Evolutionary conservation across 2,888 invertebrate genomes (phyloP), one percentile per base, ranked within the genome.

Genomic region (Tetragnatha montana): DNA sequence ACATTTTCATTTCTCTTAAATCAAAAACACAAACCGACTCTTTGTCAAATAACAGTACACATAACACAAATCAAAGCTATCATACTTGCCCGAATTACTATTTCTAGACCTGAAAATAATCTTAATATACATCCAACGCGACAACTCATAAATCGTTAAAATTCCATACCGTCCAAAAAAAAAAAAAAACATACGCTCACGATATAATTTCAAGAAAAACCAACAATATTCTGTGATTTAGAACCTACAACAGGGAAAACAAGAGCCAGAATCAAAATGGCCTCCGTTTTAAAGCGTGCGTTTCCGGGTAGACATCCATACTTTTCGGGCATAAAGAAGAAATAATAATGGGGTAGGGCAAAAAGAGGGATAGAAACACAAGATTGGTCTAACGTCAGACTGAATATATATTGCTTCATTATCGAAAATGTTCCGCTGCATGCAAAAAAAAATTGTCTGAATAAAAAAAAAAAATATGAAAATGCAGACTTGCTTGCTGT

Each of bases 361-460:
- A 60, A 60, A 60, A 60, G n/a, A 60, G 76, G n/a, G 19, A 49
- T 14, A 51, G 73, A 82, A 74, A 73, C 51, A 73, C 74, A 22
- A 73, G 51, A 71, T 73, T 82, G 82, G 82, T 73, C 82, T 82
- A 82, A 82, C 85, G 76, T 85, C 85, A 81, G 51, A 81, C 89
- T 81, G 89, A 85, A 89, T 89, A 89, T 89, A 89, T 89, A 89
- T 89, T 89, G 89, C 89, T 89, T 89, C 89, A 89, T 89, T 89
- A 89, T 89, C 85, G 81, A 79, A 88, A 89, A 75, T 70, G 81
- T 84, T 79, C 76, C 22, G 49, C 68, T 35, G 21, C 68, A 75
- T 71, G 21, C 68, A 81, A 78, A 85, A 88, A 84, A 83, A 79
- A n/a, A 71, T 79, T 73, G 85, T 60, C 22, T 71, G 79, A 86